These are phyloP conservation scores for Antheraea pernyi DNA, from an alignment of 1,140 invertebrate species.

Conservation along the genomic window DNA sequence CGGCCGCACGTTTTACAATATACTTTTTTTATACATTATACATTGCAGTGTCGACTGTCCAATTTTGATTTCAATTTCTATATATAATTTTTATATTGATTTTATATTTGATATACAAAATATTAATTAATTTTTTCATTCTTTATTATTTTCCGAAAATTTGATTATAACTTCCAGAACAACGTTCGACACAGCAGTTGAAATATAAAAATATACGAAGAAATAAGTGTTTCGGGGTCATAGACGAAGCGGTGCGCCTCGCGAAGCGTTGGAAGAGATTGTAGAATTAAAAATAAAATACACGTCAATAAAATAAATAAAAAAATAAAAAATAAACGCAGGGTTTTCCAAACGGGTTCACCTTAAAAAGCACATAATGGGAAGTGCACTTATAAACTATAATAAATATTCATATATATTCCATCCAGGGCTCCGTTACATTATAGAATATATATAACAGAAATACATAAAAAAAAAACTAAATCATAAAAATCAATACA, in stretches of 20 bases:
- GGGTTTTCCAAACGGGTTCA: slow-evolving; percentile 56
- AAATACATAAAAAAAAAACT: slow-evolving; percentile 45
- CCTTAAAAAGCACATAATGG: slow-evolving; percentile 77
- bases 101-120: no score
- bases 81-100: no score
- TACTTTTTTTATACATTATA: slow-evolving; percentile 14
- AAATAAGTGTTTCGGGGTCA: slow-evolving; percentile 33
- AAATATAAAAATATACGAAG: slow-evolving; percentile 48
- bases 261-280: slow-evolving; percentile 62
- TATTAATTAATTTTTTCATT: no score
- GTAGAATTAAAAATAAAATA: slow-evolving; percentile 57
- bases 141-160: no score
- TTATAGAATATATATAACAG: slow-evolving; percentile 24
- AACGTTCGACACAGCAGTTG: slow-evolving; percentile 53
- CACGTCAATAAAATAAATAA: slow-evolving; percentile 53
- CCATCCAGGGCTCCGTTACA: slow-evolving; percentile 68
- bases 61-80: no score
- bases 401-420: slow-evolving; percentile 39
- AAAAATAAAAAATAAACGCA: slow-evolving; percentile 36
- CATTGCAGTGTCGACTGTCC: slow-evolving; percentile 23
- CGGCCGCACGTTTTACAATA: slow-evolving; percentile 17
- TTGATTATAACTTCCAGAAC: slow-evolving; percentile 26
- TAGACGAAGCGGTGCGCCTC: slow-evolving; percentile 68
- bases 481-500: slow-evolving; percentile 50
- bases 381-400: slow-evolving; percentile 73